Conservation (phyloP, 2,113 vertebrate species). For the Dipodomys stephensi region DNA sequence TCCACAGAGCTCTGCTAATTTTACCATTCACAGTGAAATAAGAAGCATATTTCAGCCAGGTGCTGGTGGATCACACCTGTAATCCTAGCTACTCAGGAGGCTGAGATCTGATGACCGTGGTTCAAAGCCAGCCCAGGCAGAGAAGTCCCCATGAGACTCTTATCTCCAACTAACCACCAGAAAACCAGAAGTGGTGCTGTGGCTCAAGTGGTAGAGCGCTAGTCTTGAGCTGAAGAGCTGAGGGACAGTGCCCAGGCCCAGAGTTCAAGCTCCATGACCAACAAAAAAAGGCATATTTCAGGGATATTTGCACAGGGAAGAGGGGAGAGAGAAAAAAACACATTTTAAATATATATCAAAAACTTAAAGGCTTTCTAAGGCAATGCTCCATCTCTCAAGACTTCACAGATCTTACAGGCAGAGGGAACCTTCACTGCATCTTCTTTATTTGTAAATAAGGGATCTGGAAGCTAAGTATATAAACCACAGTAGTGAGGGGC, state of each 20-base stretch:
- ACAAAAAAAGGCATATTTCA: background rate
- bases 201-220: no score
- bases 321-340: background rate
- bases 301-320: background rate
- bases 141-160: no score
- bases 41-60: no score
- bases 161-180: no score
- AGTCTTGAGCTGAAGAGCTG: no score
- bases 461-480: background rate
- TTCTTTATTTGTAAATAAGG: background rate
- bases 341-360: slow-evolving; percentile 17
- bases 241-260: no score
- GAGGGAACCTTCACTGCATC: background rate
- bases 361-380: background rate
- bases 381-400: slow-evolving; percentile 9
- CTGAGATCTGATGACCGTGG: no score
- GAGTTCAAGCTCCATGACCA: no score
- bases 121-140: no score
- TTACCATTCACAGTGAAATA: background rate
- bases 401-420: background rate
- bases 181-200: no score
- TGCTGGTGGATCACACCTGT: no score
- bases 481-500: background rate
- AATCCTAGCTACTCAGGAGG: no score
- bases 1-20: background rate